Conservation (phyloP, 2,888 invertebrate genomes). For the Drosophila macrospina region DNA sequence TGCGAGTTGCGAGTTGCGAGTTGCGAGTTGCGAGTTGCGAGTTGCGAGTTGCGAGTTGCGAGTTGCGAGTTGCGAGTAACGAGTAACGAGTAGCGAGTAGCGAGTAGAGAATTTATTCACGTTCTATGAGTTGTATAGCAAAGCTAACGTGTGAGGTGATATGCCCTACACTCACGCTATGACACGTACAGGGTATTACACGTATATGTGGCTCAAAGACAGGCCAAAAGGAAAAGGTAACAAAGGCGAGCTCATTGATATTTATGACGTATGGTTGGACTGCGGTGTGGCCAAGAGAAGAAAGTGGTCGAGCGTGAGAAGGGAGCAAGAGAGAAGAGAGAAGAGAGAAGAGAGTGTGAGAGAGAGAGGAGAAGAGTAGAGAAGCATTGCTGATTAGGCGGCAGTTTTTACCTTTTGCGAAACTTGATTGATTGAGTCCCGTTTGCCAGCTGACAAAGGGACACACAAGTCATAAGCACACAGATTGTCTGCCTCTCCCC, state of each 20-base stretch:
- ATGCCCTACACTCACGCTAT: background rate
- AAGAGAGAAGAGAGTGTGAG: background rate
- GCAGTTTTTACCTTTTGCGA: conserved; percentile 30
- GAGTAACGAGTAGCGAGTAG: too few species aligned
- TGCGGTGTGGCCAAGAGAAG: background rate
- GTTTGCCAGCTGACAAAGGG: conserved; percentile 37
- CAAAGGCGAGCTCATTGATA: conserved; percentile 73
- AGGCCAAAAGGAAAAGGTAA: conserved; percentile 13
- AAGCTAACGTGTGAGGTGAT: background rate
- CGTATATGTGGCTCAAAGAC: conserved; percentile 24
- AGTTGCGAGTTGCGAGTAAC: too few species aligned
- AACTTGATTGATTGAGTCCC: conserved; percentile 51
- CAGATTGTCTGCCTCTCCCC: background rate
- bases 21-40: too few species aligned
- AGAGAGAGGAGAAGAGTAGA: background rate
- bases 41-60: too few species aligned
- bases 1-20: too few species aligned
- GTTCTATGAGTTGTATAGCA: too few species aligned
- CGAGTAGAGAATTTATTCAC: too few species aligned
- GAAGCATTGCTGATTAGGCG: conserved; percentile 38
- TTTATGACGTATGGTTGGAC: conserved; percentile 61
- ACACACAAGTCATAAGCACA: conserved; percentile 31
- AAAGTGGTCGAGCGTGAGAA: background rate
- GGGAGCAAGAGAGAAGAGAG: background rate
- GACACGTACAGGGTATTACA: conserved; percentile 11